Percentiles rank a stretch among this genome's conserved stretches.
phyloP scores from a whole-genome alignment of 2,888 invertebrate species.

The Hedychridium roseum region DNA sequence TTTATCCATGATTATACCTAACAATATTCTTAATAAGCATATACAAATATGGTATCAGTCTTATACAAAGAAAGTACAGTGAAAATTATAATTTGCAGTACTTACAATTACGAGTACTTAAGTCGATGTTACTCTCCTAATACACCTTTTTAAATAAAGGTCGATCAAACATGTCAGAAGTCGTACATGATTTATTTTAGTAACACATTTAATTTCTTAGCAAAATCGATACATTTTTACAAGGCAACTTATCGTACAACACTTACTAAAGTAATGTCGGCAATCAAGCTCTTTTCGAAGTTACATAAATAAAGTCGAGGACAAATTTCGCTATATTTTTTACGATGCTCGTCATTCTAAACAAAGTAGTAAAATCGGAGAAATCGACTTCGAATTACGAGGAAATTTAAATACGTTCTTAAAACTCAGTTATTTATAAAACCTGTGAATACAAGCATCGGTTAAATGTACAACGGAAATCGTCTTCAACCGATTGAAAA shows the following conservation, averaged over 20 bases:
- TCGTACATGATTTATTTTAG: constrained; percentile 37
- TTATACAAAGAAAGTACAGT: constrained; percentile 45
- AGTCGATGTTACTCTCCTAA: constrained; percentile 19
- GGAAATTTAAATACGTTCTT: no score
- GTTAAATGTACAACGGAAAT: no score
- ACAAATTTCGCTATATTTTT: no score
- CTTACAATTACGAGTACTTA: constrained; percentile 42
- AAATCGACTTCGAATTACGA: no score
- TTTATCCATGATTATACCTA: constrained; percentile 23
- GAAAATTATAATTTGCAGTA: constrained; percentile 39
- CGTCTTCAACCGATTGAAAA: no score
- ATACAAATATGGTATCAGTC: constrained; percentile 44
- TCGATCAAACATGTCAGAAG: constrained; percentile 34
- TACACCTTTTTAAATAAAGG: constrained; percentile 19
- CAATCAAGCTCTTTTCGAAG: constrained; percentile 35
- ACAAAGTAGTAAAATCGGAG: no score
- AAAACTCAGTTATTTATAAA: no score
- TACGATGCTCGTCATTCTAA: no score
- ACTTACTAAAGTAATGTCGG: constrained; percentile 46
- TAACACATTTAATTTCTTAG: constrained; percentile 57
- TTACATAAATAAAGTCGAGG: no score
- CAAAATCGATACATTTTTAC: constrained; percentile 58
- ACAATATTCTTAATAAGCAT: constrained; percentile 39
- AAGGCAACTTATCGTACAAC: constrained; percentile 55
- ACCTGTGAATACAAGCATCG: no score